Evolutionary conservation across 2,888 invertebrate genomes (phyloP).

Genomic region (Trissoscelio sp.): DNA sequence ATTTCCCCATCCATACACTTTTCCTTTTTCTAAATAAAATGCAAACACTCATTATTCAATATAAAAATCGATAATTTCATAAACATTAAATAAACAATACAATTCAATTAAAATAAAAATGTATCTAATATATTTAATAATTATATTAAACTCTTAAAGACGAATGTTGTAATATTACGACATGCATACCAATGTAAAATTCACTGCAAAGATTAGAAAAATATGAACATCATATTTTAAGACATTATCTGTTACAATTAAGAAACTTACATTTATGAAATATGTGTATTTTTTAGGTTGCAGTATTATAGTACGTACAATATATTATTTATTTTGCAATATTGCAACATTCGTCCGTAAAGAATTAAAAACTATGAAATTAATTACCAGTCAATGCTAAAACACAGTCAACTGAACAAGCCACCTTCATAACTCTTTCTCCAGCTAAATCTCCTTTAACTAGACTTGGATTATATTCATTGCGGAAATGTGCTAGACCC

Average conservation of each 20-base stretch:
- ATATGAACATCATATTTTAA: too few species aligned
- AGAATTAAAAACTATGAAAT: not conserved
- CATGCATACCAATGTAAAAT: too few species aligned
- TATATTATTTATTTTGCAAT: too few species aligned
- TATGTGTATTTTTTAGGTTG: too few species aligned
- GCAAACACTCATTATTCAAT: not conserved
- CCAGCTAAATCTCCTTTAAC: conserved; percentile 92
- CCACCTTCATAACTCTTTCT: conserved; percentile 92
- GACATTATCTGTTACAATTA: too few species aligned
- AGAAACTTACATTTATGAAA: too few species aligned
- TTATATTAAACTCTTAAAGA: too few species aligned
- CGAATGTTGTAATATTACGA: too few species aligned
- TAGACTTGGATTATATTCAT: conserved; percentile 85
- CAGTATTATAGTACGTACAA: too few species aligned
- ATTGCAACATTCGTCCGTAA: too few species aligned
- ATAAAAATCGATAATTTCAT: not conserved
- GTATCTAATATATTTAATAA: too few species aligned
- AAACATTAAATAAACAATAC: not conserved
- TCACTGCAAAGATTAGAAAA: too few species aligned
- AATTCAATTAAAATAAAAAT: not conserved
- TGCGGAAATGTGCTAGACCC: conserved; percentile 89
- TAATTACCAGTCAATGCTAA: conserved; percentile 91
- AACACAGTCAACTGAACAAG: conserved; percentile 93
- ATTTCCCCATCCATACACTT: conserved; percentile 98
- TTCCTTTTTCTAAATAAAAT: conserved; percentile 88